Percentiles rank a stretch among this genome's conserved stretches.
phyloP scores from a whole-genome alignment of 2,113 vertebrate genomes.

The Hemiprocne comata region DNA sequence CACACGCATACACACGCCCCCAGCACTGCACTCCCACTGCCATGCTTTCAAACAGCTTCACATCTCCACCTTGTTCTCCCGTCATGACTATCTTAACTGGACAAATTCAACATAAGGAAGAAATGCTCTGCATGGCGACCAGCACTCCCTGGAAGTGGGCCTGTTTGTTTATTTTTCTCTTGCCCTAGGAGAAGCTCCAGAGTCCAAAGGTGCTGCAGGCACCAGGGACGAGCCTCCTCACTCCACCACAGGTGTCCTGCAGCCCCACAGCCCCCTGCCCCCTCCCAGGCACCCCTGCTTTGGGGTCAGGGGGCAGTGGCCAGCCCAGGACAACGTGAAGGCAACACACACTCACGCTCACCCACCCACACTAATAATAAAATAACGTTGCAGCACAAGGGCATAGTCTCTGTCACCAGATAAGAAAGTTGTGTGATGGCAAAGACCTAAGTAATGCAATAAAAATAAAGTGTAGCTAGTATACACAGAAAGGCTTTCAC shows the following conservation, averaged over 20 bases:
- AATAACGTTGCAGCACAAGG: constrained; percentile 70
- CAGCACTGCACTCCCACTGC: not conserved
- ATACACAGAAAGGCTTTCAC: constrained; percentile 59
- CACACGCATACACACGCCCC: not conserved
- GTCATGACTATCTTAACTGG: not conserved
- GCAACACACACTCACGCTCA: not conserved
- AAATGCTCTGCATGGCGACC: not conserved
- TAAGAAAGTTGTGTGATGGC: constrained; percentile 72
- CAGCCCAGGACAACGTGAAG: not conserved
- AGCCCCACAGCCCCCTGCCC: not conserved
- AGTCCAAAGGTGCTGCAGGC: constrained; percentile 47
- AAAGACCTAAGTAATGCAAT: constrained; percentile 77
- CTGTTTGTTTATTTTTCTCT: not conserved
- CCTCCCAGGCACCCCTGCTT: not conserved
- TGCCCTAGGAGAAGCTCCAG: constrained; percentile 1
- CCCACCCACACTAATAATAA: constrained; percentile 55
- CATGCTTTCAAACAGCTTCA: not conserved
- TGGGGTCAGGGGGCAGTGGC: not conserved
- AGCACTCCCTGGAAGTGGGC: not conserved
- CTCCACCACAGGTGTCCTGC: not conserved
- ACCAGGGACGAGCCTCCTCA: not conserved
- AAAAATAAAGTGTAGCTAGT: constrained; percentile 73
- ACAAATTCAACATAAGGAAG: not conserved
- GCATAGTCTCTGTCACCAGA: constrained; percentile 63
- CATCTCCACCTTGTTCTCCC: not conserved